Evolutionary conservation across 2,888 invertebrate genomes (phyloP).

Genomic region (Ornithoptera priamus): DNA sequence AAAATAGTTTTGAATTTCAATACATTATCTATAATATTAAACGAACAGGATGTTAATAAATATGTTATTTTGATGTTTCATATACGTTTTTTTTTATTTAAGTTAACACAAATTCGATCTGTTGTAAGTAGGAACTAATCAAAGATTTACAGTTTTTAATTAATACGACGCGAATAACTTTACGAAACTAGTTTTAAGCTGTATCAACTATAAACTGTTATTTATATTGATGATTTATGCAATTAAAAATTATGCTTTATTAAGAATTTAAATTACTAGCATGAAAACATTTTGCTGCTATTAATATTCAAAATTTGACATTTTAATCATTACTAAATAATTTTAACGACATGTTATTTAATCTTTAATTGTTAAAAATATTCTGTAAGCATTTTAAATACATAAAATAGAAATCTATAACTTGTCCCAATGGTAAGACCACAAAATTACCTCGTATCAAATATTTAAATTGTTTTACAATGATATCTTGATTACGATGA

Average conservation of each 20-base stretch:
- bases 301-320: constrained; percentile 13
- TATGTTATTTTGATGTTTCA: neutral
- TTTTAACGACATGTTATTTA: constrained; percentile 18
- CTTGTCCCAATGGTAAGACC: neutral
- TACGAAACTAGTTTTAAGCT: constrained; percentile 10
- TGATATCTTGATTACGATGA: no score
- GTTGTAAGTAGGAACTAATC: constrained; percentile 10
- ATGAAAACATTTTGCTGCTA: constrained; percentile 15
- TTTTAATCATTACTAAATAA: constrained; percentile 25
- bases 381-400: neutral
- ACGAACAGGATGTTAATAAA: neutral
- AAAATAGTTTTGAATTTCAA: neutral
- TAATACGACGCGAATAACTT: constrained; percentile 1
- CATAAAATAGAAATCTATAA: no score
- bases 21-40: neutral
- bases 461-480: neutral
- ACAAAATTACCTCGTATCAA: neutral
- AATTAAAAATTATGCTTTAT: constrained; percentile 18
- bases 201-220: constrained; percentile 12
- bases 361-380: constrained; percentile 10
- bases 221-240: constrained; percentile 21
- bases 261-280: constrained; percentile 11
- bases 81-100: neutral
- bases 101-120: neutral
- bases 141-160: constrained; percentile 17